phyloP scores from a whole-genome alignment of 2,113 vertebrate species.

The Sinocyclocheilus anophthalmus region DNA sequence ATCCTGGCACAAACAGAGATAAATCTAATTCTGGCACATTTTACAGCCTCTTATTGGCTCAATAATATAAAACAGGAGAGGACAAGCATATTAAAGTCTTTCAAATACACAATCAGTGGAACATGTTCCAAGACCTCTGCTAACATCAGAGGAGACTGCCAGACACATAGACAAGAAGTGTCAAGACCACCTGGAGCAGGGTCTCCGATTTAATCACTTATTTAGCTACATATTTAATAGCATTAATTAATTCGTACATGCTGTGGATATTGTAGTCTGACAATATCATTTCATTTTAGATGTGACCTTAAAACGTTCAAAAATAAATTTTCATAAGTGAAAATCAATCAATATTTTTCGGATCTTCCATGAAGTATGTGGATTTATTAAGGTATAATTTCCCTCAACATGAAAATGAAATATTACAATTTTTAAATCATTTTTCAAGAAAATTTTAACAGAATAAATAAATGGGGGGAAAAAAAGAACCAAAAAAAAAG shows the following conservation, averaged over 20 bases:
- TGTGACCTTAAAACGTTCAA: background rate
- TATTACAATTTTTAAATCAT: too few relatives aligned
- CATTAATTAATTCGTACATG: too few relatives aligned
- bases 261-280: background rate
- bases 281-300: background rate
- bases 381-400: too few relatives aligned
- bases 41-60: slow-evolving; percentile 35
- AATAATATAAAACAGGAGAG: background rate
- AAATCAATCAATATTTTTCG: too few relatives aligned
- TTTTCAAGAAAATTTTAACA: too few relatives aligned
- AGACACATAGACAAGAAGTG: background rate
- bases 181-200: background rate
- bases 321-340: too few relatives aligned
- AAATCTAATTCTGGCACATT: slow-evolving; percentile 14
- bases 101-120: background rate
- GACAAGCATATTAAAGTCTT: background rate
- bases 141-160: background rate
- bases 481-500: too few relatives aligned
- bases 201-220: background rate
- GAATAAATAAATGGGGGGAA: too few relatives aligned
- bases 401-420: too few relatives aligned
- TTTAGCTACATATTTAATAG: background rate
- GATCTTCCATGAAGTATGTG: too few relatives aligned
- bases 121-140: background rate
- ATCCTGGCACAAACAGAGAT: background rate